These are phyloP conservation scores for Natrix natrix DNA, from an alignment of 2,797 vertebrate species.

Conservation along the genomic window DNA sequence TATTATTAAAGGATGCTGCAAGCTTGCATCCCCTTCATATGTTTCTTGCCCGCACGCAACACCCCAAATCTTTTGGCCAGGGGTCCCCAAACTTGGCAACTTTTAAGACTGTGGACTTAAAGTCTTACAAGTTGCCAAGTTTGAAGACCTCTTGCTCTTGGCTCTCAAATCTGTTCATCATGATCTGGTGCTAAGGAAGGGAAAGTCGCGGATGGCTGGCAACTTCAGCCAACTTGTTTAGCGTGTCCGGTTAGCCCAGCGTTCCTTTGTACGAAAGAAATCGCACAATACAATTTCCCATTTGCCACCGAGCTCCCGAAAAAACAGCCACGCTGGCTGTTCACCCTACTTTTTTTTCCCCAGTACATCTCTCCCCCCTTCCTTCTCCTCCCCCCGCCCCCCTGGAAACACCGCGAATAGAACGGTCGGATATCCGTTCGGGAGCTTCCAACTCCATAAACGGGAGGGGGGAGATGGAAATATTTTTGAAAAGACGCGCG, in stretches of 20 bases:
- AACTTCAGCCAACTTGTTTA: not conserved
- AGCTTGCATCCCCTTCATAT: not conserved
- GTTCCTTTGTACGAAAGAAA: not conserved
- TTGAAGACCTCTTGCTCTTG: not conserved
- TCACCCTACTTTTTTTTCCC: too few relatives aligned
- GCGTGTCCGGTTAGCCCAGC: too few relatives aligned
- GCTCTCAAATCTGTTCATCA: not conserved
- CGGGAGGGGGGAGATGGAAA: not conserved
- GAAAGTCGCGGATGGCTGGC: not conserved
- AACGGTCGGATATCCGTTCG: not conserved
- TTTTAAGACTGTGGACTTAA: too few relatives aligned
- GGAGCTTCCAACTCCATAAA: not conserved
- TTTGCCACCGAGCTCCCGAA: not conserved
- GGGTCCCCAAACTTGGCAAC: too few relatives aligned
- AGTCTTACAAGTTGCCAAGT: too few relatives aligned
- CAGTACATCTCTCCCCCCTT: fast-evolving
- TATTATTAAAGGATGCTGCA: not conserved
- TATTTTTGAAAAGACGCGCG: not conserved
- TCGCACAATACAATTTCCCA: not conserved
- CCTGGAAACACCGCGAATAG: not conserved
- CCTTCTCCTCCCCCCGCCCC: fast-evolving
- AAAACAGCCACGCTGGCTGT: not conserved
- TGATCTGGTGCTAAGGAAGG: not conserved
- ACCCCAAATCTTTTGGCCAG: too few relatives aligned
- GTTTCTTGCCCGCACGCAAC: not conserved